Evolutionary conservation across 2,888 invertebrate species (phyloP).

Genomic region (Drosophila subsilvestris): DNA sequence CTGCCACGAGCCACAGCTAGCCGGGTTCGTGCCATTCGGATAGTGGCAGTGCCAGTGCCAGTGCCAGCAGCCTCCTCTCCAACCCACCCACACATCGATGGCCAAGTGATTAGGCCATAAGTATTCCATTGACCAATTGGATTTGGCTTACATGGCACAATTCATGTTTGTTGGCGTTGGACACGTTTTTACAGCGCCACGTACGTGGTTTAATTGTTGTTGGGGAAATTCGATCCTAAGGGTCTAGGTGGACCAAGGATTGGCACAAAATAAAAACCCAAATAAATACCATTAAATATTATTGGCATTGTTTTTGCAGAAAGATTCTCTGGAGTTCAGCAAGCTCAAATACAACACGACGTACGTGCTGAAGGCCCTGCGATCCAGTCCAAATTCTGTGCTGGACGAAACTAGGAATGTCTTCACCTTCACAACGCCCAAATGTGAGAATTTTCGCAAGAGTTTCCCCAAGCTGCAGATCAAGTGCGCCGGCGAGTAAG

Average conservation of each 20-base stretch:
- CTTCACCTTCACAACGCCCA: slow-evolving; percentile 81
- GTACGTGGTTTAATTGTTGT: slow-evolving; percentile 48
- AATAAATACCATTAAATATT: background rate
- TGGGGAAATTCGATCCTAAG: slow-evolving; percentile 10
- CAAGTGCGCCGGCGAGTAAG: slow-evolving; percentile 67
- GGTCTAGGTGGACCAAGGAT: slow-evolving; percentile 8
- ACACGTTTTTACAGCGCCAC: slow-evolving; percentile 57
- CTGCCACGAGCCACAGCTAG: slow-evolving; percentile 38
- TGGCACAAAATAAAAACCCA: background rate
- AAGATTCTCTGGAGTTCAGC: slow-evolving; percentile 82
- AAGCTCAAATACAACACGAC: slow-evolving; percentile 83
- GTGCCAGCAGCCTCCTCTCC: slow-evolving; percentile 17
- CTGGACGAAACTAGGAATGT: slow-evolving; percentile 54
- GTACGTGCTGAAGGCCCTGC: slow-evolving; percentile 77
- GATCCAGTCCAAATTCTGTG: slow-evolving; percentile 55
- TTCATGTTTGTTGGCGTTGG: slow-evolving; percentile 46
- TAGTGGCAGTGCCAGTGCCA: background rate
- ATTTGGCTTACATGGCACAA: slow-evolving; percentile 29
- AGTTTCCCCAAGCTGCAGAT: slow-evolving; percentile 82
- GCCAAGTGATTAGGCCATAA: slow-evolving; percentile 18
- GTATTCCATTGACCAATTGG: slow-evolving; percentile 20
- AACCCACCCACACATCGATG: slow-evolving; percentile 3
- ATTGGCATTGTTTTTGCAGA: slow-evolving; percentile 69
- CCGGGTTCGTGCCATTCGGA: slow-evolving; percentile 56
- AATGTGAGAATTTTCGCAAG: slow-evolving; percentile 82